Conservation (phyloP, 2,113 vertebrate species). For the Glaucidium brasilianum region DNA sequence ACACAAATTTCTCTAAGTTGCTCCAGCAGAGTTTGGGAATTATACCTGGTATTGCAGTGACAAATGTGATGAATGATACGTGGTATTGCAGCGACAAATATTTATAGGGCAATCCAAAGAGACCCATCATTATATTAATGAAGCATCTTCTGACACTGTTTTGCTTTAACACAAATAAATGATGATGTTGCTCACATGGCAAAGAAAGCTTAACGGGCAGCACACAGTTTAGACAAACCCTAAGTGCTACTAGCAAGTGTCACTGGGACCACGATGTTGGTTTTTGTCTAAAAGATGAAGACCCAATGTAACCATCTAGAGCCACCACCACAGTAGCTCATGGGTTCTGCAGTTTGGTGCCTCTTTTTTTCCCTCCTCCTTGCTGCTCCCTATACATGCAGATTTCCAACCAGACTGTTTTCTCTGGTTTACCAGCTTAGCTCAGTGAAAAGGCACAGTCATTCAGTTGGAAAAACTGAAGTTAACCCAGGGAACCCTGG, state of each 20-base stretch:
- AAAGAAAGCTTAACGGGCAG: neutral
- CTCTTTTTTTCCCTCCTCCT: neutral
- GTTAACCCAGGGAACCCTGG: neutral
- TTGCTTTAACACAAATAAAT: neutral
- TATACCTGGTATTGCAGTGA: neutral
- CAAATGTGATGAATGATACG: neutral
- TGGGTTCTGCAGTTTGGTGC: fast-evolving
- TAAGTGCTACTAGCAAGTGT: neutral
- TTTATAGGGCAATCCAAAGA: neutral
- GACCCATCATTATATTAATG: neutral
- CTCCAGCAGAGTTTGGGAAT: neutral
- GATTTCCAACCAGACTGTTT: neutral
- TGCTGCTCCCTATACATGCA: neutral
- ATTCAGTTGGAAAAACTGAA: neutral
- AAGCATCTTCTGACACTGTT: neutral
- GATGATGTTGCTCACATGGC: neutral
- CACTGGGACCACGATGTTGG: neutral
- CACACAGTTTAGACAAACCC: neutral
- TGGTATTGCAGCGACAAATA: neutral
- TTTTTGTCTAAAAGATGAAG: neutral
- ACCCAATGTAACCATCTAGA: neutral
- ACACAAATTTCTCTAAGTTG: neutral
- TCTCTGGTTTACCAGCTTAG: neutral
- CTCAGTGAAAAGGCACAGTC: neutral
- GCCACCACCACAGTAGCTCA: neutral